phyloP scores from a whole-genome alignment of 2,888 invertebrate genomes.

The Callyntrura guangdongensis region DNA sequence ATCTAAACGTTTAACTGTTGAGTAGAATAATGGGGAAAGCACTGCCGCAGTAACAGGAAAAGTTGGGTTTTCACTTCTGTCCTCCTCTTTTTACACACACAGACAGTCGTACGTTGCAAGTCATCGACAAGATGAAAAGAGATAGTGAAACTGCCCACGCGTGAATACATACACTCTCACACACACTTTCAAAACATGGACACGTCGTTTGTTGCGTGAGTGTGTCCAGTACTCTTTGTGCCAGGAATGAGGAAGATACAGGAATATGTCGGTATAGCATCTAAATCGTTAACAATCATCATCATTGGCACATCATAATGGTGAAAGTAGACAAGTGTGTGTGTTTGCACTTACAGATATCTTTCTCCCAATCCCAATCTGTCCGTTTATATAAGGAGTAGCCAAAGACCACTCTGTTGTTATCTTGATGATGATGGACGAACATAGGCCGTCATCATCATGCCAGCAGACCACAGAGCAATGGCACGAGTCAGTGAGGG shows the following conservation, averaged over 20 bases:
- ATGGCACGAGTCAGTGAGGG: slow-evolving; percentile 38
- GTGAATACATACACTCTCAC: slow-evolving; percentile 42
- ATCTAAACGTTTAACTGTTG: slow-evolving; percentile 25
- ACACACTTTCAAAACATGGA: slow-evolving; percentile 44
- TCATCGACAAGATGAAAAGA: slow-evolving; percentile 20
- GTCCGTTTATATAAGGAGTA: not conserved
- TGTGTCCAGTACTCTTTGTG: not conserved
- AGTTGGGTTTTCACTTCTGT: not conserved
- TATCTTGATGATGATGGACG: slow-evolving; percentile 52
- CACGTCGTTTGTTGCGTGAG: slow-evolving; percentile 32
- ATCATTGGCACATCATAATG: slow-evolving; percentile 46
- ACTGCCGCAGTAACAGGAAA: not conserved
- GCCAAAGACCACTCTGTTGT: slow-evolving; percentile 7
- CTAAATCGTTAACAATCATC: slow-evolving; percentile 53
- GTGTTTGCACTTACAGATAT: too few relatives aligned
- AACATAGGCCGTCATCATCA: too few relatives aligned
- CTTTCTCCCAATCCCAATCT: not conserved
- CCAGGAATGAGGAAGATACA: not conserved
- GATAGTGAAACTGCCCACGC: slow-evolving; percentile 50
- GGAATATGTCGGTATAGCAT: slow-evolving; percentile 9
- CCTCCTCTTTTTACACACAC: too few relatives aligned
- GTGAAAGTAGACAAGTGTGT: too few relatives aligned
- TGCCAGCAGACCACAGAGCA: too few relatives aligned
- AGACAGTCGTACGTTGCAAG: not conserved
- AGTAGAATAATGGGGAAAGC: slow-evolving; percentile 31